Conservation (phyloP, 2,888 invertebrate genomes). For the Malthinus flaveolus region DNA sequence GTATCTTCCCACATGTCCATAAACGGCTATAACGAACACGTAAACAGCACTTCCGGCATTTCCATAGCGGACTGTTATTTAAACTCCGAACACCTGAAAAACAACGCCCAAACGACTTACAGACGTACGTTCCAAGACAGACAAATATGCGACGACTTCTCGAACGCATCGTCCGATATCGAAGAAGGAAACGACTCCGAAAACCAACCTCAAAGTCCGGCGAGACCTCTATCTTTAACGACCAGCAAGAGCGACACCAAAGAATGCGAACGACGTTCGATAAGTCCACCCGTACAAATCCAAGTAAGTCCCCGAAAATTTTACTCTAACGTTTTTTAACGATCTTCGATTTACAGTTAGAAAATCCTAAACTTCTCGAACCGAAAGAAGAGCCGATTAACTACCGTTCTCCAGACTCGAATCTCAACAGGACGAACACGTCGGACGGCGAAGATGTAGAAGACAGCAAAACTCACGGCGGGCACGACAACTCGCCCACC, state of each 20-base stretch:
- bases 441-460: slow-evolving; percentile 60
- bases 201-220: slow-evolving; percentile 66
- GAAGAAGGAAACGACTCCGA: slow-evolving; percentile 66
- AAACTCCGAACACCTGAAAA: slow-evolving; percentile 64
- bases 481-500: slow-evolving; percentile 37
- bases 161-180: slow-evolving; percentile 67
- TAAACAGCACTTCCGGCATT: slow-evolving; percentile 66
- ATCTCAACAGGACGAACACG: slow-evolving; percentile 61
- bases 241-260: slow-evolving; percentile 63
- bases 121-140: slow-evolving; percentile 61
- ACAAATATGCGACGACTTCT: slow-evolving; percentile 70
- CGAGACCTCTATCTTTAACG: slow-evolving; percentile 71
- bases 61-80: slow-evolving; percentile 64
- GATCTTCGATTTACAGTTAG: slow-evolving; percentile 43
- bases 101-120: slow-evolving; percentile 61
- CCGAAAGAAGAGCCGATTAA: slow-evolving; percentile 50
- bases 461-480: slow-evolving; percentile 43
- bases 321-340: neutral
- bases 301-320: slow-evolving; percentile 48
- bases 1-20: slow-evolving; percentile 64
- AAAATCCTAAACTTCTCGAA: slow-evolving; percentile 44
- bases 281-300: slow-evolving; percentile 43
- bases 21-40: slow-evolving; percentile 69
- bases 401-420: slow-evolving; percentile 57
- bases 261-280: slow-evolving; percentile 55